Conservation (phyloP, 2,888 invertebrate genomes). For the Odontomyia ornata region DNA sequence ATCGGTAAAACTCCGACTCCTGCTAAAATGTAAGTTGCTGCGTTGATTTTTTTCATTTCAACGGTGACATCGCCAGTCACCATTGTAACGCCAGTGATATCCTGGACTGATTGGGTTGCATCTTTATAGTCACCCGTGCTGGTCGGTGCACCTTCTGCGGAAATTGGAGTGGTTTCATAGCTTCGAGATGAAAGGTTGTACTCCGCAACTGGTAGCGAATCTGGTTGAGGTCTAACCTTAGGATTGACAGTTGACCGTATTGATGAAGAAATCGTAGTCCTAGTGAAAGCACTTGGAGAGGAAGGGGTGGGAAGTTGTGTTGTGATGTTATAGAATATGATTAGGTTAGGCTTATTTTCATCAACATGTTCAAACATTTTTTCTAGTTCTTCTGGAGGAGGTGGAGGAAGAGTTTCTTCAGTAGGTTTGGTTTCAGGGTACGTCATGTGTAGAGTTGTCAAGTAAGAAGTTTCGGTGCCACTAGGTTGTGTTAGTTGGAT, state of each 20-base stretch:
- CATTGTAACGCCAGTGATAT: conserved; percentile 47
- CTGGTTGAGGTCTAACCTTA: background rate
- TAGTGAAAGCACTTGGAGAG: conserved; percentile 60
- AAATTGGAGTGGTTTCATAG: conserved; percentile 15
- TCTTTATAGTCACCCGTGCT: conserved; percentile 51
- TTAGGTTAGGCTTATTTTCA: conserved; percentile 59
- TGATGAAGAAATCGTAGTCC: conserved; percentile 66
- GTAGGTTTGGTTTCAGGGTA: background rate
- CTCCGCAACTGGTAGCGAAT: conserved; percentile 50
- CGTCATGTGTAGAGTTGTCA: background rate
- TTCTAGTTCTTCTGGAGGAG: conserved; percentile 42
- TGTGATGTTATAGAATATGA: conserved; percentile 63
- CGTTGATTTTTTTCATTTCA: conserved; percentile 69
- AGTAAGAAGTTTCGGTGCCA: background rate
- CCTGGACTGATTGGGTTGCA: conserved; percentile 52
- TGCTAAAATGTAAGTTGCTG: conserved; percentile 70
- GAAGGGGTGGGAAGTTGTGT: conserved; percentile 52
- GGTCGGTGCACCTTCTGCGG: background rate
- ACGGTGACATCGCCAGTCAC: conserved; percentile 67
- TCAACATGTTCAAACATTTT: conserved; percentile 37
- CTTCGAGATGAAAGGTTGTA: conserved; percentile 8
- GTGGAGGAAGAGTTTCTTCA: conserved; percentile 25
- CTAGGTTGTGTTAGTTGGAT: background rate
- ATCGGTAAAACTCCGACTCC: conserved; percentile 71
- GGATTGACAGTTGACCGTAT: conserved; percentile 61